A percentile compares a stretch with the other conserved stretches of the same genome.
phyloP scores from a whole-genome alignment of 2,113 vertebrate species.

The Oreochromis spilurus region DNA sequence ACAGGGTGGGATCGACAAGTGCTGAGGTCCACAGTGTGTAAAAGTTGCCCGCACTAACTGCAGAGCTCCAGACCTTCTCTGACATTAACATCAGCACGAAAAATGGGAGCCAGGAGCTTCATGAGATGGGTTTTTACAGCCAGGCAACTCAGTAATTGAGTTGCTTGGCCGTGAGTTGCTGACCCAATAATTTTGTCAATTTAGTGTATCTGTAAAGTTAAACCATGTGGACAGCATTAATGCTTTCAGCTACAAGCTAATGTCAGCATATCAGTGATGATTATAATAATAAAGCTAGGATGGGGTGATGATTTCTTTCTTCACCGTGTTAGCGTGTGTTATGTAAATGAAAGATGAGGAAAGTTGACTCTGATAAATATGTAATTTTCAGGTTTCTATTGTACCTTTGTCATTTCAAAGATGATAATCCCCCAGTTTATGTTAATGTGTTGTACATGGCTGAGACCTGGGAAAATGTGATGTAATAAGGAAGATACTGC shows the following conservation, averaged over 20 bases:
- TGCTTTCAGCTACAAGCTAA: neutral
- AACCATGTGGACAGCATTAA: neutral
- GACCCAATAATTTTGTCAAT: neutral
- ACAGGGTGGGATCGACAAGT: neutral
- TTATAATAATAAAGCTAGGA: fast-evolving
- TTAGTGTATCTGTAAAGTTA: neutral
- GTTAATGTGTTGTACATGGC: neutral
- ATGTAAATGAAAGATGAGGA: neutral
- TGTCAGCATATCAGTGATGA: neutral
- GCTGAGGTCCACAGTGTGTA: neutral
- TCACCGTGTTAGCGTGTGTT: fast-evolving
- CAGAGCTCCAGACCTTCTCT: neutral
- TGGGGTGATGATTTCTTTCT: fast-evolving
- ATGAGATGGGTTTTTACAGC: neutral
- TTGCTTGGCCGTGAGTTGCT: fast-evolving
- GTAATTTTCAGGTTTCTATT: neutral
- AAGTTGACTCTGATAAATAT: neutral
- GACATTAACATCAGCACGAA: neutral
- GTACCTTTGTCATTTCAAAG: neutral
- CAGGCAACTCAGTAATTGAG: neutral
- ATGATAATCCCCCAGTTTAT: neutral
- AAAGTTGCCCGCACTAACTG: neutral
- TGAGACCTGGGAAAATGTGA: neutral
- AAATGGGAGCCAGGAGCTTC: fast-evolving
- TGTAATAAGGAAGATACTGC: neutral